These are phyloP conservation scores for Microtus montanus DNA, from an alignment of 2,113 vertebrate genomes.

Conservation along the genomic window DNA sequence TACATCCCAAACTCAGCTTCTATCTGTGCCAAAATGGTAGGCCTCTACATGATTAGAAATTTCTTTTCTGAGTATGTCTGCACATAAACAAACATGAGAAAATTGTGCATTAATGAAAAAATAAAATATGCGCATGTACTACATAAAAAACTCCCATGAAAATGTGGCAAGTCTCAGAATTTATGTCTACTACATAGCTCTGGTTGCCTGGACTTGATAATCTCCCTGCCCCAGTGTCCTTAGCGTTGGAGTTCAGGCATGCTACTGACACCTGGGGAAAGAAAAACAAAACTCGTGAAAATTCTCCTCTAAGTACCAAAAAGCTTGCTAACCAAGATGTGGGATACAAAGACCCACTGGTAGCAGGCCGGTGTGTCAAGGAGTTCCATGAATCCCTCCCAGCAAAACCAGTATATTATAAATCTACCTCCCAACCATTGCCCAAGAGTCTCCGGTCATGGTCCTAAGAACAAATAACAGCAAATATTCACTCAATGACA, in stretches of 20 bases:
- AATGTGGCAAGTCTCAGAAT: not conserved
- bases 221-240: not conserved
- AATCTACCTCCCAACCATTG: not conserved
- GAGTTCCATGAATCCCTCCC: not conserved
- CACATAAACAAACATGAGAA: constrained; percentile 17
- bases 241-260: not conserved
- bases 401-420: constrained; percentile 4
- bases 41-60: constrained; percentile 26
- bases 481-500: constrained; percentile 30
- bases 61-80: not conserved
- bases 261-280: not conserved
- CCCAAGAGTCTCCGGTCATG: constrained; percentile 24
- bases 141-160: constrained; percentile 21
- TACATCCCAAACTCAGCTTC: constrained; percentile 44
- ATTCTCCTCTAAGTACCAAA: not conserved
- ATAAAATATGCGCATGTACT: not conserved
- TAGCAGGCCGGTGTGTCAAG: not conserved
- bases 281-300: constrained; percentile 17
- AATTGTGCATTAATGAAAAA: not conserved
- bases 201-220: not conserved
- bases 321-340: not conserved
- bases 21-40: not conserved
- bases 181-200: not conserved
- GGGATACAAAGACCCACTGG: not conserved
- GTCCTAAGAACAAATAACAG: not conserved